phyloP scores from a whole-genome alignment of 1,140 invertebrate genomes.

The Bradysia coprophila region DNA sequence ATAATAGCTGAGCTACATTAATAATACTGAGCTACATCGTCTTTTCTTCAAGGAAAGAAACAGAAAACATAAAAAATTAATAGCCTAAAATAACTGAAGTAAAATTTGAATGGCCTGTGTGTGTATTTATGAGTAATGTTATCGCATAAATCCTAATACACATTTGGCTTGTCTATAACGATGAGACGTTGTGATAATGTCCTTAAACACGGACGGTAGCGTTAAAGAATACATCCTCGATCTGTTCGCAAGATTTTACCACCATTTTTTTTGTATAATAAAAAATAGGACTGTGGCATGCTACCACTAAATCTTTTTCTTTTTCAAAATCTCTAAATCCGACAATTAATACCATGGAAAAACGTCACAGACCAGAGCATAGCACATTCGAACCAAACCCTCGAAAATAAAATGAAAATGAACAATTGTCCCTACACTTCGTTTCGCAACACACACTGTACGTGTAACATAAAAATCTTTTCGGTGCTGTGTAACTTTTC shows the following conservation, averaged over 20 bases:
- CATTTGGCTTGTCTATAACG: no score
- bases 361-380: neutral
- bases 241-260: neutral
- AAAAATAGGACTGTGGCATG: neutral
- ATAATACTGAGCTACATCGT: no score
- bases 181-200: no score
- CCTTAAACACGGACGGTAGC: no score
- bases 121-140: no score
- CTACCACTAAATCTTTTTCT: neutral
- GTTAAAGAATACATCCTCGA: neutral
- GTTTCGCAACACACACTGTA: neutral
- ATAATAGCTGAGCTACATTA: no score
- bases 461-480: neutral
- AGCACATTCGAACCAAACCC: neutral
- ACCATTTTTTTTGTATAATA: no score
- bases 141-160: no score
- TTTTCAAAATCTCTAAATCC: neutral
- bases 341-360: neutral
- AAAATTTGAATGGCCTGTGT: no score
- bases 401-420: neutral
- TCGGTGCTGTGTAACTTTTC: neutral
- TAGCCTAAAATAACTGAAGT: no score
- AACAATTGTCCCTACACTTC: neutral
- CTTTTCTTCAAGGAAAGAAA: no score
- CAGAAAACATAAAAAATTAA: no score